Base-by-base conservation (phyloP, 2,888 invertebrate species). In the Microdon myrmicae region DNA sequence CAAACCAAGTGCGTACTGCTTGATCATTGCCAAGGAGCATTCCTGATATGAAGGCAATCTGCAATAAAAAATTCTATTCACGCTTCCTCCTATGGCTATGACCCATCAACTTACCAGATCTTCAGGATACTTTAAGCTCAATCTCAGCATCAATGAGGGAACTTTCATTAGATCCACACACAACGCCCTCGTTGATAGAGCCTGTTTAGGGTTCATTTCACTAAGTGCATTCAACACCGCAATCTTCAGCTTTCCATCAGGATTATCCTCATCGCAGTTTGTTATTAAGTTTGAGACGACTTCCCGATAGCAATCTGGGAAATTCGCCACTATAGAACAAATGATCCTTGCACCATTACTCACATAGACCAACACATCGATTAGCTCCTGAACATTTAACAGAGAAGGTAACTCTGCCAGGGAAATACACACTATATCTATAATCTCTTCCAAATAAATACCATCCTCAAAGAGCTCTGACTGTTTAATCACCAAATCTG, bases 381-480 rank as follows among this genome's bases (percentile, higher is more conserved):
- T 86, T 47, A 92, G 84, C 68, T 91, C 92, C 68, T 89, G 84
- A 43, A 95, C 86, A 44, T 89, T 92, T 2, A 97, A 80, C 35
- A 96, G 83, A 43, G 91, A 90, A 0, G 96, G 96, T 23, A 97
- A 81, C 78, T 97, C 96, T 5, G 96, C 95, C 51, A 96, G 82
- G 19, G 94, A 92, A 54, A 97, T 95, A 76, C 94, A 95, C 38
- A 97, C 86, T 0, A 96, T 94, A 82, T 96, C 96, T 28, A 94
- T 90, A 26, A 97, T 90, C 79, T 97, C 96, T 75, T 96, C 96
- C 71, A 96, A 84, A 76, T 96, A 97, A 1, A 96, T 94, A 71
- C 92, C 90, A 82, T 94, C 94, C 74, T 96, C 96, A 81, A 97
- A 95, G 17, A 97, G 81, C 74, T 96, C 96, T 0, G 94, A 95